Base-by-base conservation (phyloP, 2,888 invertebrate genomes). In the Chymomyza fuscimana region DNA sequence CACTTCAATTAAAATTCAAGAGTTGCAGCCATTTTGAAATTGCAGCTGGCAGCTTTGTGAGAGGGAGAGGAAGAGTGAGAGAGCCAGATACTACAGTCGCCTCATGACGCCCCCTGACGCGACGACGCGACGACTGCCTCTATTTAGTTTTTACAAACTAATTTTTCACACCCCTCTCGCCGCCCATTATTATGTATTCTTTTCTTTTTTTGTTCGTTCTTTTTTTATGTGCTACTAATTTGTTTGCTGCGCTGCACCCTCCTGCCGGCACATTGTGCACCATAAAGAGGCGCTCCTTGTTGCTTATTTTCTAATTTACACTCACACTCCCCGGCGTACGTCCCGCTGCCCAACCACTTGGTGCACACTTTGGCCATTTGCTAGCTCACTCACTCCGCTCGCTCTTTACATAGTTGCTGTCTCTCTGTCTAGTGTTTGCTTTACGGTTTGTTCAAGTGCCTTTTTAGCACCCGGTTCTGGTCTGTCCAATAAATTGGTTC, bases 1-100 rank as follows among this genome's bases (percentile, higher is more conserved):
- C 83, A 82, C 85, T 83, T 82, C 83, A 84, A 86, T 78, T 78
- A 80, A 67, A 84, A 72, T 78, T 84, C 77, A 76, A 85, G 81
- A 73, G 77, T 61, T 67, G 66, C 15, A 58, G 40, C 40, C 54
- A 40, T 29, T 56, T 7, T 40, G 32, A 19, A 50, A 32, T 16
- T 40, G 54, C 36, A 36, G 50, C 16, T 58, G 32, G 22, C 62
- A 22, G 58, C 36, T 25, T 58, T 51, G 32, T 25, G 2, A 50
- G 56, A 51, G 46, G 32, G 7, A 32, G 32, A 5, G 32, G 5
- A 4, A 32, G 32, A 5, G 32, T 0, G 7, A 4, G 32, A 32
- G 32, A 7, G 32, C 32, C 7, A 32, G 6, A 1, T 32, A 32
- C 32, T 32, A 32, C 32, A 32, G 32, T 5, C 32, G 32, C 32